Evolutionary conservation across 2,797 vertebrate species (phyloP), one percentile per base, ranked within the genome.

Genomic region (Pipistrellus kuhlii): DNA sequence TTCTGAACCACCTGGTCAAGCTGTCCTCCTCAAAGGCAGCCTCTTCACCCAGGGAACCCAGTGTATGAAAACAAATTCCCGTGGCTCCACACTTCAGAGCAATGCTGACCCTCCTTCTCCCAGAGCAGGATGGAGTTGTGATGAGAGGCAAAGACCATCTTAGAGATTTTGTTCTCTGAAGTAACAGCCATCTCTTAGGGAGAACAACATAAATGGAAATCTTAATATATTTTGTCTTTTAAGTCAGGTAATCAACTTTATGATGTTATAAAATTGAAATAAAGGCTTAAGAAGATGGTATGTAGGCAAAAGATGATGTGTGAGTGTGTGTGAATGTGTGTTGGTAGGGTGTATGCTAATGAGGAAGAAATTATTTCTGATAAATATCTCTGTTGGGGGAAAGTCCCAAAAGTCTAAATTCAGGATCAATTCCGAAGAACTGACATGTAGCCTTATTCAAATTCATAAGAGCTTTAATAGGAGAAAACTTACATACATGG

Each of bases 201-300:
- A 96, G 88, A 81, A 48, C 66, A 94, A 78, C 35, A 59, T 8
- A 8, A 27, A 91, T 68, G 21, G 73, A 96, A 44, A 44, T 59
- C 48, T 0, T 12, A 82, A 66, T 17, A 30, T 85, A 66, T 94
- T 69, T 90, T 91, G 18, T 95, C 90, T 90, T 95, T 87, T 82
- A 46, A 0, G 82, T 85, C 91, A 92, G 93, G 91, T 35, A 96
- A 77, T 94, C 93, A 94, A 96, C 92, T 96, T 93, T 72, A 97
- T 88, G 96, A 98, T 95, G 96, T 92, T 90, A 66, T 66, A 94
- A 35, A 15, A 95, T 86, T 95, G 96, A 96, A 97, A 96, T 85
- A 48, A 90, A 97, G 94, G 90, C 69, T 97, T 96, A 72, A 57
- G 88, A 96, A 97, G 92, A 4, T 0, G 6, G n/a, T 48, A 53